Conservation (phyloP, 2,888 invertebrate species). For the Cacoxenus indagator region DNA sequence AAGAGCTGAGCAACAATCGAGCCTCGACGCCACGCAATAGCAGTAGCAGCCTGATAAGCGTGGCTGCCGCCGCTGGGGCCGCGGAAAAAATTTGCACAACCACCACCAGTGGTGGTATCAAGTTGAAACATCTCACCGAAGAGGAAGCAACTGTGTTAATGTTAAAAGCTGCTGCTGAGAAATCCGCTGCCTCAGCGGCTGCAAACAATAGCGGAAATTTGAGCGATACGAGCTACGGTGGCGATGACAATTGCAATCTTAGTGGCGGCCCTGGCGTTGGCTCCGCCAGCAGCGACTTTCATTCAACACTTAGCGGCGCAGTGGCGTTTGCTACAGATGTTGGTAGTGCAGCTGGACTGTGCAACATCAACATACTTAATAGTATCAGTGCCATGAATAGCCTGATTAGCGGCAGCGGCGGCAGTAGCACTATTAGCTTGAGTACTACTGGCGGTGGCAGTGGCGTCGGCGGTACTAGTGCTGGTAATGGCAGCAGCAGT, state of each 20-base stretch:
- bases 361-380: slow-evolving; percentile 66
- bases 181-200: slow-evolving; percentile 45
- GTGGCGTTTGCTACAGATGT: slow-evolving; percentile 63
- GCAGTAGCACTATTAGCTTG: slow-evolving; percentile 18
- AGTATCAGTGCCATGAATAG: slow-evolving; percentile 69
- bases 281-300: slow-evolving; percentile 56
- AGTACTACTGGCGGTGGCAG: neutral
- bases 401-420: slow-evolving; percentile 63
- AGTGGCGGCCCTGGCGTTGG: slow-evolving; percentile 40
- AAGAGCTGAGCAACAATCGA: slow-evolving; percentile 41
- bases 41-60: slow-evolving; percentile 11
- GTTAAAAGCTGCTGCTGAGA: slow-evolving; percentile 65
- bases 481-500: slow-evolving; percentile 46
- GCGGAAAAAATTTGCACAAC: slow-evolving; percentile 18
- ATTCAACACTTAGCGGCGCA: slow-evolving; percentile 55
- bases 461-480: slow-evolving; percentile 42
- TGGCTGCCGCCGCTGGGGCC: slow-evolving; percentile 30
- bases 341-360: slow-evolving; percentile 56
- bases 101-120: slow-evolving; percentile 52
- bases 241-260: slow-evolving; percentile 48
- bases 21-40: slow-evolving; percentile 48
- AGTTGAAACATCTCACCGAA: slow-evolving; percentile 61
- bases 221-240: slow-evolving; percentile 59
- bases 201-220: slow-evolving; percentile 53
- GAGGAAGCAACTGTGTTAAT: slow-evolving; percentile 64